Conservation (phyloP, 2,797 vertebrate genomes). For the Crenichthys baileyi region DNA sequence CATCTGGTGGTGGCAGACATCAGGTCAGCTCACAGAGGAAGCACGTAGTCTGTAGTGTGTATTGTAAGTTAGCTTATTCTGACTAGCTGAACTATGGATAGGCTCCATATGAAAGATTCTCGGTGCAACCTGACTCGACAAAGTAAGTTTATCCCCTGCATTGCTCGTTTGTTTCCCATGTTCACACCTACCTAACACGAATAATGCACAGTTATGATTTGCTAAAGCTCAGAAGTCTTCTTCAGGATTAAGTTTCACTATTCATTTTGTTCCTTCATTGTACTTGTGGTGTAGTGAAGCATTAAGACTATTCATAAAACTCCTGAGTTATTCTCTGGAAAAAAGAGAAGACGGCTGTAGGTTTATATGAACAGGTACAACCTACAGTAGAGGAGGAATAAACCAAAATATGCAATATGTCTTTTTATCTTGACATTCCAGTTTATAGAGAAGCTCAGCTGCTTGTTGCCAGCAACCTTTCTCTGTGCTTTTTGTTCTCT, state of each 20-base stretch:
- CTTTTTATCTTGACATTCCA: not conserved
- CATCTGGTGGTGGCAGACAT: slow-evolving; percentile 70
- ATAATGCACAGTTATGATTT: not conserved
- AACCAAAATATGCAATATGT: not conserved
- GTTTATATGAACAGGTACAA: not conserved
- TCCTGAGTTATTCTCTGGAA: not conserved
- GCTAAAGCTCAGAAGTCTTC: not conserved
- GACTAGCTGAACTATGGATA: slow-evolving; percentile 34
- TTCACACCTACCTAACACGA: slow-evolving; percentile 17
- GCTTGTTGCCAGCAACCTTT: too few relatives aligned
- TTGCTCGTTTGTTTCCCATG: slow-evolving; percentile 24
- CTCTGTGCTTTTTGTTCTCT: too few relatives aligned
- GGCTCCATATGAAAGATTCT: slow-evolving; percentile 21
- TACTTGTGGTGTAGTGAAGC: slow-evolving; percentile 39
- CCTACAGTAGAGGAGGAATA: not conserved
- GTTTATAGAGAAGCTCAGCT: not conserved
- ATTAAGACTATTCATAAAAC: slow-evolving; percentile 38
- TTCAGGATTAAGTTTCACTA: slow-evolving; percentile 34
- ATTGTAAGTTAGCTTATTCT: slow-evolving; percentile 43
- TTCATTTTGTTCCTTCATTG: slow-evolving; percentile 12
- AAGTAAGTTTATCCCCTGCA: slow-evolving; percentile 18
- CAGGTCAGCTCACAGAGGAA: slow-evolving; percentile 55
- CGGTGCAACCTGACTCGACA: not conserved
- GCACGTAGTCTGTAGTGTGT: slow-evolving; percentile 66
- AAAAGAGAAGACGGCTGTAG: not conserved